Base-by-base conservation (phyloP, 2,797 vertebrate genomes). In the Propithecus perrieri region DNA sequence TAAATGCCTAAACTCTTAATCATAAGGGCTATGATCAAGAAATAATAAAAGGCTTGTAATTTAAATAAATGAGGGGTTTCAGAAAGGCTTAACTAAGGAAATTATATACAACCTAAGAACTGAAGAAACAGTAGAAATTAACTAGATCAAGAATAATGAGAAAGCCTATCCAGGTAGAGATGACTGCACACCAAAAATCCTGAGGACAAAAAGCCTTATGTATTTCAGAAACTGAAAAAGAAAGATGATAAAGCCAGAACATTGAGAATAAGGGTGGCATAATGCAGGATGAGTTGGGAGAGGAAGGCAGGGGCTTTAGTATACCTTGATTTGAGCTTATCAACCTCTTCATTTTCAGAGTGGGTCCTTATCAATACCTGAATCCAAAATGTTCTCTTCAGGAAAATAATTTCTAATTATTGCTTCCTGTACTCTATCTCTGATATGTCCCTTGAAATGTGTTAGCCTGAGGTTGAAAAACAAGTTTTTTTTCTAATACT, bases 241-340 rank as follows among this genome's bases (percentile, higher is more conserved):
- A 18, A 63, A 38, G 30, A 48, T 26, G 1, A 20, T 22, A 48
- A 83, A 94, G 17, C 33, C 13, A 13, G 13, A 76, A 90, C 33
- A 38, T 9, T 89, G 41, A 48, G 13, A 78, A 38, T 61, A 78
- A 79, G 33, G 3, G 14, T 48, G 10, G 22, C 69, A 46, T 15
- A n/a, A 13, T 13, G 43, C 50, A 63, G 30, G 24, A 48, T 80
- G 26, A 46, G 26, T 57, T 59, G 30, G 7, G 46, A 90, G 33
- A 94, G 12, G 17, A 9, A 61, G 10, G 38, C 10, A 48, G 79
- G 26, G 28, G 8, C 63, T 65, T 65, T 18, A 20, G 33, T n/a
- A 18, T n/a, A 85, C 85, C 95, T 85, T 96, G 85, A 97, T 88
- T 94, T 94, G 67, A 94, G 85, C 26, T 95, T 95, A 95, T 72